Percentiles rank a stretch among this genome's conserved stretches.
Evolutionary conservation across 2,113 vertebrate genomes (phyloP).

Genomic region (Neodon shergylaensis): DNA sequence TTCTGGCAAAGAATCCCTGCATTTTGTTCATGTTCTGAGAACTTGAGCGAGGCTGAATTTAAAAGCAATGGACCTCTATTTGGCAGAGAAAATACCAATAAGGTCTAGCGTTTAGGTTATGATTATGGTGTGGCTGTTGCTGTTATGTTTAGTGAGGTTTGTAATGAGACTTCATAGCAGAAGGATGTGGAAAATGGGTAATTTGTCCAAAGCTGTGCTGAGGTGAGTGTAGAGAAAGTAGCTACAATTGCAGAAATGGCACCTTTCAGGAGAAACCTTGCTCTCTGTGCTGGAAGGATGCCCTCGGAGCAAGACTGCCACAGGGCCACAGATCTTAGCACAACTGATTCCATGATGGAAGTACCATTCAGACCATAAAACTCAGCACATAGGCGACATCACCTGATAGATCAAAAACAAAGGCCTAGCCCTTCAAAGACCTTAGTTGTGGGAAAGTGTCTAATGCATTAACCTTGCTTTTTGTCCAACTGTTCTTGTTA

Average conservation of each 20-base stretch:
- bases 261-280: not conserved
- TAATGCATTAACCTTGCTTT: not conserved
- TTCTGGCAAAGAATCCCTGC: not conserved
- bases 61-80: not conserved
- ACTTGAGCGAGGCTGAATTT: not conserved
- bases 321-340: not conserved
- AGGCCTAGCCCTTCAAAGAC: not conserved
- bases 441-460: not conserved
- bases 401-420: not conserved
- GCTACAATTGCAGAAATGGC: not conserved
- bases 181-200: not conserved
- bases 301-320: not conserved
- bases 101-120: not conserved
- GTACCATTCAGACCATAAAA: not conserved
- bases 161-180: not conserved
- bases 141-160: not conserved
- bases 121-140: not conserved
- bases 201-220: not conserved
- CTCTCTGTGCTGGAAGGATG: not conserved
- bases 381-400: not conserved
- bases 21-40: not conserved
- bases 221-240: not conserved
- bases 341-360: not conserved
- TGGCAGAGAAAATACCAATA: not conserved
- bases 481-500: not conserved